phyloP scores from a whole-genome alignment of 2,888 invertebrate genomes.

The Cerceris ruficornis region DNA sequence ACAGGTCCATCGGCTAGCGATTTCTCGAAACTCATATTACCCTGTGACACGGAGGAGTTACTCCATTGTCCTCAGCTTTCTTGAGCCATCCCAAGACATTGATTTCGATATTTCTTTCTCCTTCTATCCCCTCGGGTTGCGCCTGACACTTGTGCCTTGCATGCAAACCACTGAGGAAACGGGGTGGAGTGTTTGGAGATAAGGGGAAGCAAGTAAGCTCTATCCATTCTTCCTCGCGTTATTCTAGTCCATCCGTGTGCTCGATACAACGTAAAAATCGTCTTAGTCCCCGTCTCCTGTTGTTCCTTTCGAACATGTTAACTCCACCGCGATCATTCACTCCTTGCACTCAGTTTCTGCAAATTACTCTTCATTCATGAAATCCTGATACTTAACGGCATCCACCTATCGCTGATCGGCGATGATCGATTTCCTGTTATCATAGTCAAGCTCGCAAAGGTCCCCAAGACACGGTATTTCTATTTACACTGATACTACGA shows the following conservation, averaged over 20 bases:
- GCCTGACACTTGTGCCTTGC: not conserved
- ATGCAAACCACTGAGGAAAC: too few species aligned
- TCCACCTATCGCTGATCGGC: conserved; percentile 63
- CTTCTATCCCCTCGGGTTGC: not conserved
- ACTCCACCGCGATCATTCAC: conserved; percentile 79
- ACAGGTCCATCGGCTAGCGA: conserved; percentile 59
- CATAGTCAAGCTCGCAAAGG: not conserved
- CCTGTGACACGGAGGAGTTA: conserved; percentile 81
- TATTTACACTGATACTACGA: too few species aligned
- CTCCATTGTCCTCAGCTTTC: conserved; percentile 81
- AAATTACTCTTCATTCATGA: conserved; percentile 77
- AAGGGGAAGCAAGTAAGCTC: too few species aligned
- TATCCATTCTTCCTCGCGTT: too few species aligned
- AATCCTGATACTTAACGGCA: conserved; percentile 74
- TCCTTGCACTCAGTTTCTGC: conserved; percentile 78
- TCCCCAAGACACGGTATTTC: too few species aligned
- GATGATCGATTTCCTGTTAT: conserved; percentile 33
- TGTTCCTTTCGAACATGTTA: conserved; percentile 66
- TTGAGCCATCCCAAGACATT: conserved; percentile 73
- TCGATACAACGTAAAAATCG: conserved; percentile 15
- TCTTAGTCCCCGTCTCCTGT: conserved; percentile 31
- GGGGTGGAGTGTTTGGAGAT: too few species aligned
- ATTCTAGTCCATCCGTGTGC: too few species aligned
- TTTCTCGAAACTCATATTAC: conserved; percentile 78
- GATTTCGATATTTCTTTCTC: conserved; percentile 1